These are phyloP conservation scores for Slavum lentiscoides DNA, from an alignment of 2,888 invertebrate species.

Conservation along the genomic window DNA sequence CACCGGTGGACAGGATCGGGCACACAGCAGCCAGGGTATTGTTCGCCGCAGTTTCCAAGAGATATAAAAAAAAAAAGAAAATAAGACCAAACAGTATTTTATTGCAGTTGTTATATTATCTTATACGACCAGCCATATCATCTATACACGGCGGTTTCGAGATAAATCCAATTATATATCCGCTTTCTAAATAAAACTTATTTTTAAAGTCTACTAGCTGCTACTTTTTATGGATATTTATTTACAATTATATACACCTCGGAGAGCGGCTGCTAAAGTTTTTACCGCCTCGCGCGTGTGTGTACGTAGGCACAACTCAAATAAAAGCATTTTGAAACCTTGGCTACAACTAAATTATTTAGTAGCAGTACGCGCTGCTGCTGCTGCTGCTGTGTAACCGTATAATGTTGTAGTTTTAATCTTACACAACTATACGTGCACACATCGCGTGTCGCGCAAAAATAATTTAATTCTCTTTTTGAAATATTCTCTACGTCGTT, in stretches of 20 bases:
- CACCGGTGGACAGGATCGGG: too few relatives aligned
- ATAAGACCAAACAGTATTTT: not conserved
- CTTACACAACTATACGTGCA: too few relatives aligned
- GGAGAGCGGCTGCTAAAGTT: not conserved
- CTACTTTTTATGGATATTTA: slow-evolving; percentile 1
- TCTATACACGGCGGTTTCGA: not conserved
- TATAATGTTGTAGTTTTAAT: not conserved
- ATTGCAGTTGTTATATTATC: not conserved
- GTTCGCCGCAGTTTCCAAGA: not conserved
- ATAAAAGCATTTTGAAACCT: not conserved
- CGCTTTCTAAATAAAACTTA: too few relatives aligned
- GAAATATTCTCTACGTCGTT: too few relatives aligned
- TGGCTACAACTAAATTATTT: not conserved
- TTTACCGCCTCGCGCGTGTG: not conserved
- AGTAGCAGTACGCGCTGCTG: not conserved
- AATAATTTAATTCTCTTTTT: too few relatives aligned
- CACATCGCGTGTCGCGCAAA: not conserved
- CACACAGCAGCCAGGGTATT: not conserved
- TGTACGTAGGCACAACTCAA: not conserved
- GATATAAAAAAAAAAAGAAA: not conserved
- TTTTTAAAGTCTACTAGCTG: not conserved
- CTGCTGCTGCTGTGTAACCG: too few relatives aligned
- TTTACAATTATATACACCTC: slow-evolving; percentile 3
- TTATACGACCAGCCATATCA: not conserved
- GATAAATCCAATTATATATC: not conserved